Base-by-base conservation (phyloP, 37 sponge, comb jelly and placozoan species). In the Oopsacas minuta region DNA sequence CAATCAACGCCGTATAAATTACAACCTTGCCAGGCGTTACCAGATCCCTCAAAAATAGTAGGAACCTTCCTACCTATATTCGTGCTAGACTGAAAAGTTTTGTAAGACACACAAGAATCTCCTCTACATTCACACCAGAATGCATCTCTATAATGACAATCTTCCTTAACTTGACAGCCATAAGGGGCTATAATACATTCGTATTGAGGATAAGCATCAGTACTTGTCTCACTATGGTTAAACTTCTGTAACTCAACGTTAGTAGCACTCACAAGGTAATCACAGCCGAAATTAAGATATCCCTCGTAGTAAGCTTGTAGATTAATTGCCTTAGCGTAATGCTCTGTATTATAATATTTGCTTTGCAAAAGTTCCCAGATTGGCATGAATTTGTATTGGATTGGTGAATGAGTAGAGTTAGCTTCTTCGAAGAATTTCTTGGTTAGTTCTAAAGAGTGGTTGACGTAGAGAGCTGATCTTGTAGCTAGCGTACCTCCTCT, bases 221-320 rank as follows among this genome's bases (percentile, higher is more conserved):
- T 37, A 37, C 87, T 86, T 22, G 49, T 37, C 52, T n/a, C 42
- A 5, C 38, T 82, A 52, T 82, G 82, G 37, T 20, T 12, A 12
- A 61, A 61, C 22, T 10, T 61, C 75, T 61, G 75, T 61, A 61
- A 53, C 36, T 52, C 52, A 23, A 81, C 37, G n/a, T 0, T n/a
- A 25, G 36, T 36, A 0, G 39, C 46, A 36, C 53, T 82, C 23
- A 34, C 36, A 5, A 81, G 37, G 83, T 86, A 51, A 36, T 82
- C 28, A 42, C 87, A 86, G 0, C 83, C 87, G 83, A 36, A 30
- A 22, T 38, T 37, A 10, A 86, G 32, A 38, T 82, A 86, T 15
- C 87, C 87, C 35, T 82, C 49, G 87, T 86, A 86, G 83, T 39
- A 86, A 52, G 82, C 83, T 25, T 82, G 37, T 36, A 86, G 28